These are phyloP conservation scores for Drosophila suzukii DNA, from an alignment of 1,140 invertebrate species.

Conservation along the genomic window DNA sequence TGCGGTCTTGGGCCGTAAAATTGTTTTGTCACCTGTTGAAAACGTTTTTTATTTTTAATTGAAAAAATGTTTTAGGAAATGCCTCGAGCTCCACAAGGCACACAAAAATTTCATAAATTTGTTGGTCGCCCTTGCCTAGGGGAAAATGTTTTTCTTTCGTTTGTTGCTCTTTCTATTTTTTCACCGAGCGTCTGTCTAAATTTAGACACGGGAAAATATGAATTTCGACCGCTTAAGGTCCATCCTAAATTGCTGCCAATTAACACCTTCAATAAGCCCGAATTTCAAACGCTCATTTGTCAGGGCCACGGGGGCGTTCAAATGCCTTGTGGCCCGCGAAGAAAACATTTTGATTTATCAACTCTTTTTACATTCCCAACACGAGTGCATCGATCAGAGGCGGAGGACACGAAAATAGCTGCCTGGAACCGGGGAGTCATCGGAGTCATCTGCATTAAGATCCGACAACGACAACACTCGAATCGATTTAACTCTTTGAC, in stretches of 20 bases:
- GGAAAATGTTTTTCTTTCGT: conserved; percentile 21
- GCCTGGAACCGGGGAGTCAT: conserved; percentile 35
- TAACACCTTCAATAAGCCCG: conserved; percentile 62
- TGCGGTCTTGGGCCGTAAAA: conserved; percentile 53
- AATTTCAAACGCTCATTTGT: conserved; percentile 53
- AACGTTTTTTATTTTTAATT: conserved; percentile 77
- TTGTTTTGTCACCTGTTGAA: conserved; percentile 79
- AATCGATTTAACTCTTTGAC: conserved; percentile 81
- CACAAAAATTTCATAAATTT: conserved; percentile 64
- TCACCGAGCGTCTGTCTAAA: conserved; percentile 24
- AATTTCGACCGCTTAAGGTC: conserved; percentile 40
- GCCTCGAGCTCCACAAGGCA: neutral
- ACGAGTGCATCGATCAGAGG: conserved; percentile 67
- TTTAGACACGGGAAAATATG: conserved; percentile 43
- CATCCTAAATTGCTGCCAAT: conserved; percentile 59
- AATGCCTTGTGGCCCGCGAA: conserved; percentile 26
- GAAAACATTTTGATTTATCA: conserved; percentile 79
- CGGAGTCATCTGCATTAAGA: conserved; percentile 72
- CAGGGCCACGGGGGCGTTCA: conserved; percentile 39
- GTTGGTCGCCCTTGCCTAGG: neutral
- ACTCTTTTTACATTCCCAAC: conserved; percentile 79
- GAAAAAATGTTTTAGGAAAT: conserved; percentile 43
- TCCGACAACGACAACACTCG: conserved; percentile 67
- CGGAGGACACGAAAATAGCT: conserved; percentile 50
- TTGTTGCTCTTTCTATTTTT: conserved; percentile 14